A percentile compares a stretch with the other conserved stretches of the same genome.
phyloP scores from a whole-genome alignment of 2,888 invertebrate species.

The Drosophila kambysellisi region DNA sequence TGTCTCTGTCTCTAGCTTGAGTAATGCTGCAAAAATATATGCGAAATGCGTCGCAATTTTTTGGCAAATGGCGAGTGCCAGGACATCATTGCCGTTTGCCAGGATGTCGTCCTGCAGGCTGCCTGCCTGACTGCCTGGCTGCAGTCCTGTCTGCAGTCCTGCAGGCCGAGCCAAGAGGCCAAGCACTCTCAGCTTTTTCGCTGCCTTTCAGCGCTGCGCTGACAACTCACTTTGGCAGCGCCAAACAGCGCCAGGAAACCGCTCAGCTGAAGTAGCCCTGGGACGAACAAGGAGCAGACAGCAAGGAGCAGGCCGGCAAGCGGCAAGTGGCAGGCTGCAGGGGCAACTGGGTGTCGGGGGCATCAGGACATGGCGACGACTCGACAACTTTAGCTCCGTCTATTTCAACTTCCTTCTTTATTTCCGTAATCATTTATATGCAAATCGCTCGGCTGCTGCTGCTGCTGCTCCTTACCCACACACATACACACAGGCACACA shows the following conservation, averaged over 20 bases:
- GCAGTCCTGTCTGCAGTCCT: constrained; percentile 6
- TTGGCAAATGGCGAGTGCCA: constrained; percentile 50
- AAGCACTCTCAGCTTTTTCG: constrained; percentile 15
- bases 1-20: constrained; percentile 20
- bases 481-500: constrained; percentile 25
- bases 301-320: background rate
- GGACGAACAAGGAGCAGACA: background rate
- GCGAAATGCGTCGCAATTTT: constrained; percentile 57
- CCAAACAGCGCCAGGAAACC: constrained; percentile 35
- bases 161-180: constrained; percentile 13
- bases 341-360: background rate
- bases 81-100: constrained; percentile 45
- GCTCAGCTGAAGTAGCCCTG: background rate
- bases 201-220: constrained; percentile 26
- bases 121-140: background rate
- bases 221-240: constrained; percentile 71
- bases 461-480: constrained; percentile 30
- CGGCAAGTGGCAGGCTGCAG: background rate
- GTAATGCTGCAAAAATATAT: constrained; percentile 72
- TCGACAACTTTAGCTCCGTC: constrained; percentile 59
- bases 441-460: constrained; percentile 71
- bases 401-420: constrained; percentile 81
- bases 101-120: constrained; percentile 26
- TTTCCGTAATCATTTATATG: constrained; percentile 81
- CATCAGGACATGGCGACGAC: constrained; percentile 38